Evolutionary conservation across 2,797 vertebrate species (phyloP).

Genomic region (Picus viridis): DNA sequence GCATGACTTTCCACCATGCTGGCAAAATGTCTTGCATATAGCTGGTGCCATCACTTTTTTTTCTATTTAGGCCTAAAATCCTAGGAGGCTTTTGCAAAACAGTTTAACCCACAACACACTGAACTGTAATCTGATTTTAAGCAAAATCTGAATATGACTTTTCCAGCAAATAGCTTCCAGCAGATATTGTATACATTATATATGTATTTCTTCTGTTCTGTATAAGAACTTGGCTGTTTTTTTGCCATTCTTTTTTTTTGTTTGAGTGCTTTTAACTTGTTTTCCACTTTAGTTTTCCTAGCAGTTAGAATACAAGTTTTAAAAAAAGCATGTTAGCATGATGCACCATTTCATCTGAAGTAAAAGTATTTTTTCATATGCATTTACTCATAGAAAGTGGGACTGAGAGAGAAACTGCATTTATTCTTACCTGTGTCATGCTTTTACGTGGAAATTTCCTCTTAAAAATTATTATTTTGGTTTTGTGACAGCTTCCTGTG

Average conservation of each 20-base stretch:
- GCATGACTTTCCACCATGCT: background rate
- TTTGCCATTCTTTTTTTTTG: background rate
- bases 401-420: background rate
- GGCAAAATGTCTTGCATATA: background rate
- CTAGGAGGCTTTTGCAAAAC: background rate
- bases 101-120: background rate
- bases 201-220: background rate
- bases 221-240: background rate
- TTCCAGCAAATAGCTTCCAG: background rate
- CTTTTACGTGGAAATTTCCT: background rate
- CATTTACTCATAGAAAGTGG: background rate
- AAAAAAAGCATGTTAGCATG: background rate
- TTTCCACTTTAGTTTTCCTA: background rate
- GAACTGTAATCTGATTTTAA: conserved; percentile 4
- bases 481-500: background rate
- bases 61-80: background rate
- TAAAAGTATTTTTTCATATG: background rate
- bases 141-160: background rate
- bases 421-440: background rate
- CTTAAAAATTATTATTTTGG: background rate
- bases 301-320: background rate
- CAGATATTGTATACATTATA: background rate
- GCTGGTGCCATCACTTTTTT: background rate
- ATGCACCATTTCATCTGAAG: background rate
- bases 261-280: background rate